These are phyloP conservation scores for Prenolepis imparis DNA, from an alignment of 2,888 invertebrate species.

Conservation along the genomic window DNA sequence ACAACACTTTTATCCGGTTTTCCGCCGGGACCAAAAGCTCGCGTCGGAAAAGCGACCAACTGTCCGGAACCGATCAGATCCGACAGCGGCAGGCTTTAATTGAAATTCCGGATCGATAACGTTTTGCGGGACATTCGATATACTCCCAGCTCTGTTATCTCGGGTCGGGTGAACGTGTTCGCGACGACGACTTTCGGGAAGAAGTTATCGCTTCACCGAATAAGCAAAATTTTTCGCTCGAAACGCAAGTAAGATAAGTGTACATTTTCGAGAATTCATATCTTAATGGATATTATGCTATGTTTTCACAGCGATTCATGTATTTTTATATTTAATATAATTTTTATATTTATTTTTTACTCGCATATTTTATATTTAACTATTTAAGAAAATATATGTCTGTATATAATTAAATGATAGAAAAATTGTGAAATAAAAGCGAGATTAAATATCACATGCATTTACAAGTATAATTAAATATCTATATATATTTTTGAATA, in stretches of 20 bases:
- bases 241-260: not conserved
- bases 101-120: conserved; percentile 49
- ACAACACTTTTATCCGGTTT: conserved; percentile 28
- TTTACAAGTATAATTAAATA: not conserved
- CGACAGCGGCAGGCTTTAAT: conserved; percentile 45
- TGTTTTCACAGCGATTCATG: not conserved
- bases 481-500: not conserved
- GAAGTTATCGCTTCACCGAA: not conserved
- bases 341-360: not conserved
- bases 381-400: not conserved
- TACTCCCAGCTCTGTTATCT: not conserved
- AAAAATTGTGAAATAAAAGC: not conserved
- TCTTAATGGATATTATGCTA: not conserved
- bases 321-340: not conserved
- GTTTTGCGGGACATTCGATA: conserved; percentile 11
- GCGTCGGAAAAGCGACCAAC: conserved; percentile 43
- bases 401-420: not conserved
- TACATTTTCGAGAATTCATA: not conserved
- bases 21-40: conserved; percentile 6
- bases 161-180: not conserved
- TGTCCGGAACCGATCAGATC: conserved; percentile 35
- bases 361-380: not conserved
- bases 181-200: conserved; percentile 1
- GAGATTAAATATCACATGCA: not conserved
- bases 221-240: not conserved